Evolutionary conservation across 2,113 vertebrate species (phyloP), one percentile per base, ranked within the genome.

Genomic region (Datnioides undecimradiatus): DNA sequence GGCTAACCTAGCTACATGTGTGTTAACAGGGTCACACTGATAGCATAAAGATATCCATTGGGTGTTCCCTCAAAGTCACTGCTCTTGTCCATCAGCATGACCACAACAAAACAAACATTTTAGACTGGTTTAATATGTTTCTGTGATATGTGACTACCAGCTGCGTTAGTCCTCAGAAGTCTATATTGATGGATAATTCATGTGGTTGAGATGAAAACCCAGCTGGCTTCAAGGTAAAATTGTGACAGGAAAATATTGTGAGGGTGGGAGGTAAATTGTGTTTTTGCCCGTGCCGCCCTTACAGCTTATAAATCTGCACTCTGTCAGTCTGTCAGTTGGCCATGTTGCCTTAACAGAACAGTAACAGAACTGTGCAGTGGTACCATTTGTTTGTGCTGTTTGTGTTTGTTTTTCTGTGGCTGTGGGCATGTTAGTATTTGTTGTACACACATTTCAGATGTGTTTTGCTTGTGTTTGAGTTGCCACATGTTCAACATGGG

Each of bases 141-240:
- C 51, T 71, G n/a, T 57, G 48, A 68, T 55, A 43, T 69, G 27
- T 5, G 23, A 19, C 23, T n/a, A n/a, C 63, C n/a, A 51, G 19
- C n/a, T 27, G 21, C 8, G 11, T 52, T 29, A 11, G 3, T 31
- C 10, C 58, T 73, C 58, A 27, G 1, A 29, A 41, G 34, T 57
- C 40, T 34, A 41, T 34, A 58, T 59, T 25, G 21, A 27, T 58
- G 40, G 33, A 49, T 55, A 11, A 70, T 58, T 41, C 8, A 23
- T 64, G 21, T 66, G 13, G 36, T 33, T 40, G 31, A 36, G 1
- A 14, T 23, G 38, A 38, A 73, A 51, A 16, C 7, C 5, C 54
- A 52, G 66, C 58, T 64, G 62, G 33, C 29, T 49, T 51, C 34
- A 62, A 2, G 10, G 25, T 65, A 16, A 77, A 70, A 51, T 1